Evolutionary conservation across 2,888 invertebrate species (phyloP), one percentile per base, ranked within the genome.

Genomic region (Eristalinus aeneus): DNA sequence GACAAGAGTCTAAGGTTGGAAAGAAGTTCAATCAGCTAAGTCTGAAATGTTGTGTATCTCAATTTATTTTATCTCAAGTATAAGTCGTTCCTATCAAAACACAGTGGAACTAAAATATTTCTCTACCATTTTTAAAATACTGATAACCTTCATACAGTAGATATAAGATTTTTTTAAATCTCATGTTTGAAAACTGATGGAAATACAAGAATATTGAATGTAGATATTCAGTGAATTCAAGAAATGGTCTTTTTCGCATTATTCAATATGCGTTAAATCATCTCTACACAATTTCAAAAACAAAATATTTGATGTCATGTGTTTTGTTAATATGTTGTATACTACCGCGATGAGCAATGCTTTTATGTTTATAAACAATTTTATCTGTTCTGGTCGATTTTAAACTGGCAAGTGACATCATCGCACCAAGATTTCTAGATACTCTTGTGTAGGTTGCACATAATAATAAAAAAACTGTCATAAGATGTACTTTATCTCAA

Each of bases 1-100:
- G 82, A 86, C 82, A 82, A 78, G 74, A 65, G 86, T 86, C 86
- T 86, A 75, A 34, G 77, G 58, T 74, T 86, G 77, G 34, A 86
- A 54, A 85, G 73, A 80, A 76, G 20, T 71, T 68, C 23, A 20
- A 75, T 65, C 54, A 65, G 23, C 77, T 77, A 65, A 65, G 60
- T 73, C 69, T 27, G 9, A 27, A 58, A 10, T n/a, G 23, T n/a
- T 60, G 67, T 58, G 34, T 4, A 34, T n/a, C n/a, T n/a, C n/a
- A n/a, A n/a, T n/a, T n/a, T n/a, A n/a, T n/a, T n/a, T n/a, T n/a
- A n/a, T n/a, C n/a, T n/a, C n/a, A n/a, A n/a, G n/a, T n/a, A n/a
- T n/a, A n/a, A n/a, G n/a, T n/a, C n/a, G n/a, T n/a, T n/a, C n/a
- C n/a, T n/a, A n/a, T n/a, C n/a, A n/a, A n/a, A n/a, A n/a, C n/a